Percentiles rank a stretch among this genome's conserved stretches.
Evolutionary conservation across 2,113 vertebrate species (phyloP).

Genomic region (Sakesphorus luctuosus): DNA sequence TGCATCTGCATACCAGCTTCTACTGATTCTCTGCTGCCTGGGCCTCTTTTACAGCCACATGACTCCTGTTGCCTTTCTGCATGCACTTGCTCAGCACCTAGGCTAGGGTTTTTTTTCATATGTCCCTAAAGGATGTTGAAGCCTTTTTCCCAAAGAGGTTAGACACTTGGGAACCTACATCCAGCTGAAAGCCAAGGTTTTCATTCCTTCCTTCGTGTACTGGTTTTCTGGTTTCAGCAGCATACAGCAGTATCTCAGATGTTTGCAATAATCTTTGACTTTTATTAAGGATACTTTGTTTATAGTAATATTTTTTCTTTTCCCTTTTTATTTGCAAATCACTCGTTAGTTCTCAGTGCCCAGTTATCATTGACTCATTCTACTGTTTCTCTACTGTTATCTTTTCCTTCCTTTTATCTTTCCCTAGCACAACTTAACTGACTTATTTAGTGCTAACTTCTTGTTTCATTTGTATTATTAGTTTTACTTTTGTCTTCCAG

Average conservation of each 20-base stretch:
- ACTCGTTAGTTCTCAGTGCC: background rate
- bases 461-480: background rate
- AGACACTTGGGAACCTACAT: background rate
- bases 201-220: background rate
- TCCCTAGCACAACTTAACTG: background rate
- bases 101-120: background rate
- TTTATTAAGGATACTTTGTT: slow-evolving; percentile 8
- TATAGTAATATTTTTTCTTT: background rate
- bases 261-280: background rate
- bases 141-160: background rate
- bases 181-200: background rate
- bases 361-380: background rate
- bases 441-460: background rate
- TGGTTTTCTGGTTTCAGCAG: background rate
- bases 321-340: background rate
- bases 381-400: background rate
- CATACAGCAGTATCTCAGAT: background rate
- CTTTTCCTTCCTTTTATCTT: slow-evolving; percentile 22
- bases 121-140: background rate
- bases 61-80: background rate
- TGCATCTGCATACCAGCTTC: background rate
- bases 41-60: background rate
- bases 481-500: background rate
- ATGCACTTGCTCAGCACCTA: background rate
- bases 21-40: background rate